Percentiles rank a stretch among this genome's conserved stretches.
Conservation (phyloP, 1,140 invertebrate species). For the Drosophila mayri region DNA sequence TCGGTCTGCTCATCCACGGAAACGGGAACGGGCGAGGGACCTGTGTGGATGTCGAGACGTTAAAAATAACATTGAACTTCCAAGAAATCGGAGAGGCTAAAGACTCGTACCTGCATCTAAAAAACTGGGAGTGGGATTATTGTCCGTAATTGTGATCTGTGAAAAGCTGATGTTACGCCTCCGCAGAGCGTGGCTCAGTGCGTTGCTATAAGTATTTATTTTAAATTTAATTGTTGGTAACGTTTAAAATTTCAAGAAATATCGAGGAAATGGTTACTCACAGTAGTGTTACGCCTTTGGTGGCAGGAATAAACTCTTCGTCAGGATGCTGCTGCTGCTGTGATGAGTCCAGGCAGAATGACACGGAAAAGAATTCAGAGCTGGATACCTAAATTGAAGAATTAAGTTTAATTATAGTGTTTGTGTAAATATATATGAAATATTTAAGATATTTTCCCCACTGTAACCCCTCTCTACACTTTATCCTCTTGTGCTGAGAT, state of each 20-base stretch:
- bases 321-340: slow-evolving; percentile 66
- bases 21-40: slow-evolving; percentile 59
- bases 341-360: slow-evolving; percentile 87
- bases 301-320: slow-evolving; percentile 89
- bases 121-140: slow-evolving; percentile 86
- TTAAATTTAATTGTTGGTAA: neutral
- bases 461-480: neutral
- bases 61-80: slow-evolving; percentile 59
- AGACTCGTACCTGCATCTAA: slow-evolving; percentile 86
- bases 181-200: slow-evolving; percentile 84
- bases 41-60: slow-evolving; percentile 18
- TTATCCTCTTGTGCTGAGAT: neutral
- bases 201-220: slow-evolving; percentile 84
- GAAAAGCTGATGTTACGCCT: slow-evolving; percentile 79
- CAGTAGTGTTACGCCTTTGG: slow-evolving; percentile 89
- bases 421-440: neutral
- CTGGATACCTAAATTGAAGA: slow-evolving; percentile 87
- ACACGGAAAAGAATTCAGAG: slow-evolving; percentile 91
- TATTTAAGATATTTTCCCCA: neutral
- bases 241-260: no score
- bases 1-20: slow-evolving; percentile 89
- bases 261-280: slow-evolving; percentile 85
- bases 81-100: neutral
- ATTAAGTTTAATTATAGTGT: neutral
- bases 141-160: slow-evolving; percentile 79